Conservation (phyloP, 2,113 vertebrate genomes). For the Perca fluviatilis region DNA sequence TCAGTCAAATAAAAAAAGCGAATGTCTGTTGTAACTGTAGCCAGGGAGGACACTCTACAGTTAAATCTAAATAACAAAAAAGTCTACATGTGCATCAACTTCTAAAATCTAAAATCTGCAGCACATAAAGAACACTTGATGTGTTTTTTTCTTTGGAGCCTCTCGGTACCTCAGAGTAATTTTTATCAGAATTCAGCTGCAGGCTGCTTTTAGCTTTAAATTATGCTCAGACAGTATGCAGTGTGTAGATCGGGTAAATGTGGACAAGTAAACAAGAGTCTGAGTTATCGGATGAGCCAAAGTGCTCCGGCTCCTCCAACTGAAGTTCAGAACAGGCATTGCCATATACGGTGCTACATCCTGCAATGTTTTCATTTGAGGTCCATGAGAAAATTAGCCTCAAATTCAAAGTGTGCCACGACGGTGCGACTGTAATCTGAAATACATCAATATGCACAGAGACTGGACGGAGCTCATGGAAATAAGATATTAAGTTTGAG, state of each 20-base stretch:
- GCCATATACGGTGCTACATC: neutral
- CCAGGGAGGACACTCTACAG: neutral
- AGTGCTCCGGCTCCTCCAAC: constrained; percentile 5
- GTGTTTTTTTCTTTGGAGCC: neutral
- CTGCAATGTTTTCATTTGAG: neutral
- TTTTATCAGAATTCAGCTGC: constrained; percentile 14
- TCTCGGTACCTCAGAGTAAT: constrained; percentile 13
- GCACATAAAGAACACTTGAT: constrained; percentile 4
- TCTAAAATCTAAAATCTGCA: neutral
- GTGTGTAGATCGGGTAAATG: neutral
- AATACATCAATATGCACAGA: constrained; percentile 13
- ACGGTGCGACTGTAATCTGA: constrained; percentile 14
- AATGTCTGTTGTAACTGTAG: neutral
- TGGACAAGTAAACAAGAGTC: constrained; percentile 22
- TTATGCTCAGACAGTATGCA: constrained; percentile 19
- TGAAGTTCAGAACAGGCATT: neutral
- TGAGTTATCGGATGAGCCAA: constrained; percentile 26
- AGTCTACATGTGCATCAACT: neutral
- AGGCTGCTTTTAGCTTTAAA: constrained; percentile 31
- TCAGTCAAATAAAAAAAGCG: neutral
- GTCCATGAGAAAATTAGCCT: constrained; percentile 4
- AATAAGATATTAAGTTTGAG: constrained; percentile 23
- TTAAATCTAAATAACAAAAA: neutral
- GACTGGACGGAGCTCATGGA: constrained; percentile 18
- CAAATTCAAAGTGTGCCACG: neutral